Conservation (phyloP, 2,113 vertebrate genomes). For the Ranitomeya imitator region DNA sequence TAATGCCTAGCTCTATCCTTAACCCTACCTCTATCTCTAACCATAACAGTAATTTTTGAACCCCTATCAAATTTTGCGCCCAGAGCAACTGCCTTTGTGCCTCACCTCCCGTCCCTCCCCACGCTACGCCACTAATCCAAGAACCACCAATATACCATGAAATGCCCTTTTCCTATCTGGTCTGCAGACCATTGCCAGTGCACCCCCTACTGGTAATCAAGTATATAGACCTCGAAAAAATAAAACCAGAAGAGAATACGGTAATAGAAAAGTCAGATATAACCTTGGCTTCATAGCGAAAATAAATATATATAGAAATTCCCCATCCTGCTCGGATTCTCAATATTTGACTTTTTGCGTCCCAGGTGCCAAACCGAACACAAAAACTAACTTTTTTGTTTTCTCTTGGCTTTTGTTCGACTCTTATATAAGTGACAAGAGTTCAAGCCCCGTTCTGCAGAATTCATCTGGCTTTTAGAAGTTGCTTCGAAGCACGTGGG, state of each 20-base stretch:
- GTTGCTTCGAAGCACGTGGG: constrained; percentile 13
- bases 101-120: no score
- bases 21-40: no score
- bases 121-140: neutral
- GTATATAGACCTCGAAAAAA: neutral
- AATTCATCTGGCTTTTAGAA: constrained; percentile 29
- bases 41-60: no score
- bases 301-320: neutral
- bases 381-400: neutral
- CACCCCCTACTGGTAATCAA: neutral
- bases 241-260: no score
- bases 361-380: neutral
- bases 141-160: neutral
- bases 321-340: no score
- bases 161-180: neutral
- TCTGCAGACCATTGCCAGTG: neutral
- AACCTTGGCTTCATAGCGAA: neutral
- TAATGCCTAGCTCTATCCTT: no score
- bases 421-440: constrained; percentile 4
- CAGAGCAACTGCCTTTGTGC: no score
- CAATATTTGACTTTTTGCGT: neutral
- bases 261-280: neutral
- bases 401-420: neutral
- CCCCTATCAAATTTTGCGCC: no score
- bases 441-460: constrained; percentile 6